Base-by-base conservation (phyloP, 2,797 vertebrate species). In the Zalophus californianus region DNA sequence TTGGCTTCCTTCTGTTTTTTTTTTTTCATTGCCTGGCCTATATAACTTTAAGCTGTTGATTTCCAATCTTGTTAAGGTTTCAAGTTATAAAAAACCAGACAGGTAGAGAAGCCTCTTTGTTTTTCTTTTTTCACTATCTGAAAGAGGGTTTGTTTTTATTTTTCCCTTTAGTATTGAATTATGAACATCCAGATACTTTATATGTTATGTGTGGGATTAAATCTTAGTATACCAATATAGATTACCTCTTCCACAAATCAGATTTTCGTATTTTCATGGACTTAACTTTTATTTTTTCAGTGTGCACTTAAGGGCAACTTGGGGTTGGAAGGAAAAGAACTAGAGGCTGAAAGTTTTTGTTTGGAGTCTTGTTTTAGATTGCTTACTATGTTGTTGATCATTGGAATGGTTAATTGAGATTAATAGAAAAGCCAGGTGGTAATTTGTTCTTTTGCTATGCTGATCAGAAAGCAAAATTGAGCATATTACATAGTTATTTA, bases 91-190 rank as follows among this genome's bases (percentile, higher is more conserved):
- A 94, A 82, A 82, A 73, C 25, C 44, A 78, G 83, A 50, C 44
- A 92, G 66, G 15, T 50, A 86, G 32, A 72, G n/a, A 87, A 38
- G 38, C 11, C 73, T 88, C 80, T 96, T 93, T 64, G 7, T 50
- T 35, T 72, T 41, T 23, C 38, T 29, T 73, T 25, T 73, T 94
- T 86, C 62, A 25, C 13, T 90, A 52, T 95, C 25, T 90, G 78
- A 78, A 88, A 86, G n/a, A 58, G 21, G 1, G 16, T 83, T 91
- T 83, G 35, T 78, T 91, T 80, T 91, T 54, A 29, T 73, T 95
- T 97, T 97, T 89, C 32, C 89, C 44, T 84, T 92, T 87, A 96
- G 54, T 82, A 82, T 80, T 79, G 58, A 83, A 64, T 72, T 91
- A 21, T 84, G 70, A 93, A 38, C 23, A 90, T 91, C 79, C 70